Percentiles rank a stretch among this genome's conserved stretches.
Evolutionary conservation across 2,888 invertebrate genomes (phyloP).

Genomic region (Agrotis ipsilon): DNA sequence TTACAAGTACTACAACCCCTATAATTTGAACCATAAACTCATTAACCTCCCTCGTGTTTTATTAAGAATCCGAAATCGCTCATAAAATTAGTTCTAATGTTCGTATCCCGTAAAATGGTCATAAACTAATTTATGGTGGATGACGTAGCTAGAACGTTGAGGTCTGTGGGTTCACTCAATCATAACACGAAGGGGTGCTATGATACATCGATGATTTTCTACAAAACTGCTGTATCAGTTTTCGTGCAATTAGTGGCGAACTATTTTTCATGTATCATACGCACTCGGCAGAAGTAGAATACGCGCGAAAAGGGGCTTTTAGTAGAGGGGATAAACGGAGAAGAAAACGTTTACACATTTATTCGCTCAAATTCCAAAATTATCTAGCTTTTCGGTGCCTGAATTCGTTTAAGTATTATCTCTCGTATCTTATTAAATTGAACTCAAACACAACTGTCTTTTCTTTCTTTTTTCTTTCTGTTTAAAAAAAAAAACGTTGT

Average conservation of each 20-base stretch:
- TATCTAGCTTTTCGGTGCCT: not conserved
- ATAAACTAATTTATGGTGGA: constrained; percentile 59
- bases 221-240: constrained; percentile 65
- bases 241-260: constrained; percentile 56
- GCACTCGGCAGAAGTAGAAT: not conserved
- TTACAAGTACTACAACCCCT: constrained; percentile 30
- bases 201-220: constrained; percentile 58
- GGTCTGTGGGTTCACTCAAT: constrained; percentile 51
- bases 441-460: not conserved
- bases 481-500: no score
- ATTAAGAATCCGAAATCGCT: constrained; percentile 62
- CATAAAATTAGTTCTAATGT: constrained; percentile 65
- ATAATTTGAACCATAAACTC: constrained; percentile 50
- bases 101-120: constrained; percentile 52
- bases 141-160: constrained; percentile 53
- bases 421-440: not conserved
- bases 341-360: not conserved
- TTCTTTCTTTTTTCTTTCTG: no score
- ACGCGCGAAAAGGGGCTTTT: not conserved
- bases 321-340: not conserved
- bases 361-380: not conserved
- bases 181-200: constrained; percentile 59
- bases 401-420: no score
- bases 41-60: constrained; percentile 48
- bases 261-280: constrained; percentile 38